Base-by-base conservation (phyloP, 1,140 invertebrate species). In the Ceratina japonica region DNA sequence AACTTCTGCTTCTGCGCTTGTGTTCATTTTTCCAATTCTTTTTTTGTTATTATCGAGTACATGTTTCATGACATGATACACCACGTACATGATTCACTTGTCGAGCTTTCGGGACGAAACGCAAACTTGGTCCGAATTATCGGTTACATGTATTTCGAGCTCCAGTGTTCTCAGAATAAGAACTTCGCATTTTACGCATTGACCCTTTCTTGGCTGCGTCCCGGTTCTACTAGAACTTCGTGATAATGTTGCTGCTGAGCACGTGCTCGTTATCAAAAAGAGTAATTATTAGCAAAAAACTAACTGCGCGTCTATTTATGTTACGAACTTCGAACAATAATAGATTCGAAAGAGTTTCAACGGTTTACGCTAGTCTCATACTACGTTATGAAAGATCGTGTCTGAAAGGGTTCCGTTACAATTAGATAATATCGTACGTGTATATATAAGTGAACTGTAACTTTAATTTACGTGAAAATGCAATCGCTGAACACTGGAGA, bases 51-150 rank as follows among this genome's bases (percentile, higher is more conserved):
- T 16, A 8, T 54, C 22, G 72, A 24, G 27, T 64, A 54, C 37
- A 3, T n/a, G n/a, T n/a, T n/a, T n/a, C n/a, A n/a, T n/a, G n/a
- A n/a, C n/a, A n/a, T n/a, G n/a, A n/a, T n/a, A n/a, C n/a, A n/a
- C n/a, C n/a, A n/a, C n/a, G n/a, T n/a, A 52, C 64, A 54, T 61
- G 61, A 74, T 66, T 31, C 5, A 7, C 4, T 54, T 16, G 10
- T 59, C 58, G 69, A 73, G 61, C 59, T 18, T 79, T 61, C 66
- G 68, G 61, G 54, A 66, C 54, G 59, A 71, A 78, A 85, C 75
- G 37, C 37, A 44, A 44, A 44, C 22, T 81, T 85, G 85, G 77
- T 83, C 73, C 80, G 37, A 86, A 75, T 61, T 15, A 80, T n/a
- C n/a, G n/a, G 75, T 63, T 69, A n/a, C 3, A 75, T 24, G 5